phyloP scores from a whole-genome alignment of 2,888 invertebrate genomes.

The Acrocera orbiculus region DNA sequence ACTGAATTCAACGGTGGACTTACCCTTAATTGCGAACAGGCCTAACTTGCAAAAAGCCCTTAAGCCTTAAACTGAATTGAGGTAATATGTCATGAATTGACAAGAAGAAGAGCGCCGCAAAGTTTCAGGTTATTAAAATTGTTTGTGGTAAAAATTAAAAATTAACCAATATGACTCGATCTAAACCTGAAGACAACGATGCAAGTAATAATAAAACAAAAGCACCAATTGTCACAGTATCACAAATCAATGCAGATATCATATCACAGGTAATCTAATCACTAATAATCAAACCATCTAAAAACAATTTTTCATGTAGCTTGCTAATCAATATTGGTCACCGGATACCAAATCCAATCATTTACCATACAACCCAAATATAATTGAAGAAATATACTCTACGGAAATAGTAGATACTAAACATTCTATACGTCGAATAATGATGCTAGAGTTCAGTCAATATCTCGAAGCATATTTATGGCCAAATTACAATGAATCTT shows the following conservation, averaged over 20 bases:
- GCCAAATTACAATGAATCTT: slow-evolving; percentile 77
- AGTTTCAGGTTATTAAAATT: no score
- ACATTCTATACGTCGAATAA: slow-evolving; percentile 71
- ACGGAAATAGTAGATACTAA: slow-evolving; percentile 72
- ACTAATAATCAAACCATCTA: no score
- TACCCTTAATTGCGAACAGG: no score
- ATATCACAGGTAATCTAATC: slow-evolving; percentile 68
- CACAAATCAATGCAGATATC: slow-evolving; percentile 78
- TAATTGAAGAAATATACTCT: slow-evolving; percentile 77
- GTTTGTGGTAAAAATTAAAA: no score
- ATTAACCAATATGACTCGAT: no score
- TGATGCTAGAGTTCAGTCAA: slow-evolving; percentile 94
- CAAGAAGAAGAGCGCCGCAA: no score
- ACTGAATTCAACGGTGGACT: no score
- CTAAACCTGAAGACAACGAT: no score
- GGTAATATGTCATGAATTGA: no score
- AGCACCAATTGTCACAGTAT: slow-evolving; percentile 41
- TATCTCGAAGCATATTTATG: slow-evolving; percentile 93
- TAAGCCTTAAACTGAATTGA: no score
- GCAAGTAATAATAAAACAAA: slow-evolving; percentile 16
- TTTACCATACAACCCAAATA: slow-evolving; percentile 52
- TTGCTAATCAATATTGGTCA: slow-evolving; percentile 86
- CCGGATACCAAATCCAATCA: slow-evolving; percentile 60
- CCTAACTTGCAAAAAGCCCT: no score
- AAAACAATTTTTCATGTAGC: slow-evolving; percentile 43